Conservation (phyloP, 1,140 invertebrate species). For the Cataglyphis hispanica region DNA sequence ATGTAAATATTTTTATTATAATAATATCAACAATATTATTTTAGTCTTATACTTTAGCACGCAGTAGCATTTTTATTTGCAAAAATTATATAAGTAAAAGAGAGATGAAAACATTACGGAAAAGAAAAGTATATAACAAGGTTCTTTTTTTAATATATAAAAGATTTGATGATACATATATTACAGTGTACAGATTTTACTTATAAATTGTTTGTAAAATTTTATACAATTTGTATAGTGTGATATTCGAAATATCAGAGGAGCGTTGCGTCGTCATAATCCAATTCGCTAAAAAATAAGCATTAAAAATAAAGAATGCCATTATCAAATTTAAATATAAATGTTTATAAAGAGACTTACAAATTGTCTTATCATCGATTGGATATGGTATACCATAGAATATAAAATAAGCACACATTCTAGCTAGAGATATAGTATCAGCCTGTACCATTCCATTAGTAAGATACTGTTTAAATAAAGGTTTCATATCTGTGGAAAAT, state of each 20-base stretch:
- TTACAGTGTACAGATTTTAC: neutral
- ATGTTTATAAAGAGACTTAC: slow-evolving; percentile 72
- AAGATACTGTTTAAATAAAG: slow-evolving; percentile 86
- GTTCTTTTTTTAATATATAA: slow-evolving; percentile 2
- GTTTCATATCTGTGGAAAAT: slow-evolving; percentile 81
- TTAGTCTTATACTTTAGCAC: neutral
- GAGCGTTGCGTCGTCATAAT: slow-evolving; percentile 68
- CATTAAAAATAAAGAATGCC: slow-evolving; percentile 44
- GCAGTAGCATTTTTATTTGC: neutral
- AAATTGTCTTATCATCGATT: slow-evolving; percentile 72
- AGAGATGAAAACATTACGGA: slow-evolving; percentile 1
- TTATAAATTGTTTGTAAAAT: slow-evolving; percentile 62
- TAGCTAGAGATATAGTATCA: slow-evolving; percentile 80
- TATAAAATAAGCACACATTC: slow-evolving; percentile 87
- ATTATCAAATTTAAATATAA: slow-evolving; percentile 24
- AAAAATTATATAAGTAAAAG: neutral
- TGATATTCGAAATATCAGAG: slow-evolving; percentile 69
- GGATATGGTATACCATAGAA: slow-evolving; percentile 88
- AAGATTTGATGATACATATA: neutral
- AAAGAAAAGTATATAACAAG: neutral
- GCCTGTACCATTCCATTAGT: slow-evolving; percentile 75
- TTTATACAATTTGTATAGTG: slow-evolving; percentile 79
- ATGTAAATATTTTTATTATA: no score
- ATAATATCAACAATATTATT: neutral
- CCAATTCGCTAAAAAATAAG: slow-evolving; percentile 75